Evolutionary conservation across 1,140 invertebrate genomes (phyloP), one percentile per base, ranked within the genome.

Genomic region (Drosophila paulistorum): DNA sequence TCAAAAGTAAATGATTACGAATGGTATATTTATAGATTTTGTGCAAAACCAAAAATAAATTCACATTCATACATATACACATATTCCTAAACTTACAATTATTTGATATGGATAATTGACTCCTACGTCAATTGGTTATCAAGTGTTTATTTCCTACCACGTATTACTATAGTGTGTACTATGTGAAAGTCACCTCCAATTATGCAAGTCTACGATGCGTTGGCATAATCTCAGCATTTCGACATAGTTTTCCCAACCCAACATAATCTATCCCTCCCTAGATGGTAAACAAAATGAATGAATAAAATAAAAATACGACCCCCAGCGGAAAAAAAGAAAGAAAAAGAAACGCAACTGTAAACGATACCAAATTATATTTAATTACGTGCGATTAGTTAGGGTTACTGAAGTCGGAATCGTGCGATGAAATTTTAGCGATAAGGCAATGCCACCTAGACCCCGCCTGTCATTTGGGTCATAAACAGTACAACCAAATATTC

Each of bases 381-480:
- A 90, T 90, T 90, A 90, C 89, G 84, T 85, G 81, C 89, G 89
- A 90, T 90, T 90, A 90, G 89, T 90, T 90, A 90, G 81, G 89
- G 89, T 90, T 90, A 90, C 80, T 90, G 83, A 72, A 90, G 83
- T 90, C 17, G 45, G 45, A 20, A 51, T 51, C 81, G 78, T 59
- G 73, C 87, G 89, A 90, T 90, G 87, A 89, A 90, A 87, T 90
- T 68, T 48, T 54, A 33, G 48, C 84, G 87, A 90, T 90, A 90
- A 90, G 82, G 64, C 68, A 17, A 45, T n/a, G 39, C 68, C 45
- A 59, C 17, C 54, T 33, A 45, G 61, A 45, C 74, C 59, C 72
- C 51, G 69, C 77, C 81, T 79, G 74, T 81, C 74, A 79, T 82
- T 82, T 77, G 81, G 74, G 45, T 65, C 68, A 75, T 77, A 84